Evolutionary conservation across 2,888 invertebrate species (phyloP), one percentile per base, ranked within the genome.

Genomic region (Subacronicta megacephala): DNA sequence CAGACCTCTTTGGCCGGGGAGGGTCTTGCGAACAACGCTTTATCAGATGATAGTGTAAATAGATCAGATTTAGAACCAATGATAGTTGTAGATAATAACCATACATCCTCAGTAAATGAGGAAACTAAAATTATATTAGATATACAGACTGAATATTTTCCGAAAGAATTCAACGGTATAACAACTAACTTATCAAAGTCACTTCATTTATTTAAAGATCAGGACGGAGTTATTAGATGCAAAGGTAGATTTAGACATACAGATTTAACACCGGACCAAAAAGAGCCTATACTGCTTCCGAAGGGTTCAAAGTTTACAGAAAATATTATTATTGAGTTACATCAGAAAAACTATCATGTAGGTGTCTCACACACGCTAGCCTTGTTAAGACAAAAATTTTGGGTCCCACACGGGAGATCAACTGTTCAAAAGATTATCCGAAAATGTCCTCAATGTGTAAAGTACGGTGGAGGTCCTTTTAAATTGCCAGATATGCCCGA

Each of bases 401-500:
- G 40, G 40, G 23, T 50, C 5, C 49, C 33, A 33, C 20, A 50
- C 33, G 40, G 49, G 33, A 23, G 49, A 12, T 20, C 49, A 40
- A 31, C n/a, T 20, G 49, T 49, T 31, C 49, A 50, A 41, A 41
- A 3, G 12, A 15, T 50, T 5, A 31, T 50, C 5, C 41, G 49
- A 50, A 50, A 41, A 15, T 50, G 31, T 40, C 20, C 20, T 9
- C 33, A 50, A 17, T 50, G 41, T 33, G 26, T 23, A 20, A 50
- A 41, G 29, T 50, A 50, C 16, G 33, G 33, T 23, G 49, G 40
- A 4, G 20, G 41, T 16, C 31, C 49, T 40, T 49, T 49, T 20
- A 49, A 49, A 20, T 40, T 49, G 12, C 40, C 40, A 20, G 38
- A 38, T 0, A 49, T 49, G 49, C 49, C 38, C 15, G 49, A 49